Evolutionary conservation across 35 echinoderm and acorn worm species (phyloP), one percentile per base, ranked within the genome.

Genomic region (Patiria miniata): DNA sequence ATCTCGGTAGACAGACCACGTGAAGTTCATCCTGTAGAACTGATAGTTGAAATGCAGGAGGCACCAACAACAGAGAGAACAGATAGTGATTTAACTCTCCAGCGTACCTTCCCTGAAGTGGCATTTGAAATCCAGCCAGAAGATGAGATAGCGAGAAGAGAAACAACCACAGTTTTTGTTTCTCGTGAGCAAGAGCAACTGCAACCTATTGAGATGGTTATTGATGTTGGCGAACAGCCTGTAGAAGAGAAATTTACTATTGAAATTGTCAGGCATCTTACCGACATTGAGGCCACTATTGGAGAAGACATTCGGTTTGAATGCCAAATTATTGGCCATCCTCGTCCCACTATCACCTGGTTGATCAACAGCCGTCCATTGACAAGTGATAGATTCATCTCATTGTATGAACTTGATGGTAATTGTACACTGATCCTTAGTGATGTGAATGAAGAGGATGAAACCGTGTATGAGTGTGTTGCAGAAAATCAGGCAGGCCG

Each of bases 341-440:
- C 91, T 51, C 42, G 81, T 58, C 88, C 88, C 30, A 77, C 54
- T 23, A 80, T 80, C 18, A n/a, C 53, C 9, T 90, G 88, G 88
- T 59, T 87, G 29, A 81, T 89, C 40, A 87, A 97, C 90, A 84
- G 79, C 1, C 57, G 39, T 37, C 87, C 87, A 39, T 42, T 95
- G 10, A 51, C 77, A 78, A 85, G 68, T 77, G 91, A 93, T 1
- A 54, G 94, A 30, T 93, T 90, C 51, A 87, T 93, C 37, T 83
- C 91, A 17, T 39, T 93, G 16, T 87, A 87, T 88, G 91, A 90
- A 83, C 30, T 83, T 12, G 87, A 93, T 93, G 94, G 94, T 68
- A 90, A 28, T 26, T 97, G 91, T 73, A 76, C 83, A 40, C 94
- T 97, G 53, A 80, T 93, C 22, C 93, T 97, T 40, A 97, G 80